Conservation (phyloP, 2,113 vertebrate genomes). For the Cebidichthys violaceus region DNA sequence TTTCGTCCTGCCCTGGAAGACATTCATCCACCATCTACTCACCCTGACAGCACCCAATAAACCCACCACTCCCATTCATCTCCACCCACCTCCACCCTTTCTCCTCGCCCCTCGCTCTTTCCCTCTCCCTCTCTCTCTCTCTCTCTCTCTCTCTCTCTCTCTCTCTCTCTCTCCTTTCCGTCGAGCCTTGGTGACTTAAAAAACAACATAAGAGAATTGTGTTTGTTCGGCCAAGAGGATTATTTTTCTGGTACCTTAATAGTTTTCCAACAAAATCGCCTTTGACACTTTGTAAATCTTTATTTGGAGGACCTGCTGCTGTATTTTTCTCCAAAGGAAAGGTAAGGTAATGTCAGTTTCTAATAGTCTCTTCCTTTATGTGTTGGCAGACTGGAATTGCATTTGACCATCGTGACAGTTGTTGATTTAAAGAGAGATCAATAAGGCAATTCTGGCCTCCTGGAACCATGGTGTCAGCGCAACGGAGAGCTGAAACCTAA, state of each 20-base stretch:
- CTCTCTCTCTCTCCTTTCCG: conserved; percentile 45
- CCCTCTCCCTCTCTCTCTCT: conserved; percentile 20
- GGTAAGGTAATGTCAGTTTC: conserved; percentile 45
- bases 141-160: conserved; percentile 6
- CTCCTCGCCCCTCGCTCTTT: conserved; percentile 10
- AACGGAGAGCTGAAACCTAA: conserved; percentile 24
- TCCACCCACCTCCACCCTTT: conserved; percentile 56
- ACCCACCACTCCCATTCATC: conserved; percentile 81
- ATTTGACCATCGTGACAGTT: conserved; percentile 42
- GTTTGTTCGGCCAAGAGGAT: conserved; percentile 51
- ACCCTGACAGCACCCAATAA: conserved; percentile 82
- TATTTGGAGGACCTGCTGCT: conserved; percentile 18
- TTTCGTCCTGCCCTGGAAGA: conserved; percentile 80
- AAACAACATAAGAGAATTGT: conserved; percentile 67
- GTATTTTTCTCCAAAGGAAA: conserved; percentile 37
- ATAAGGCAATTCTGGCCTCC: conserved; percentile 50
- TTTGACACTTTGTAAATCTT: conserved; percentile 15
- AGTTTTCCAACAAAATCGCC: conserved; percentile 23
- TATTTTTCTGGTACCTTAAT: conserved; percentile 22
- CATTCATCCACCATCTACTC: conserved; percentile 78
- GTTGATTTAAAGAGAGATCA: conserved; percentile 67
- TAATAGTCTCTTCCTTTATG: not conserved
- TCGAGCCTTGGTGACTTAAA: conserved; percentile 84
- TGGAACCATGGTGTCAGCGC: conserved; percentile 53
- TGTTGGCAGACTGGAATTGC: conserved; percentile 21